Percentiles rank a stretch among this genome's conserved stretches.
phyloP scores from a whole-genome alignment of 2,888 invertebrate species.

The Ectemnius lituratus region DNA sequence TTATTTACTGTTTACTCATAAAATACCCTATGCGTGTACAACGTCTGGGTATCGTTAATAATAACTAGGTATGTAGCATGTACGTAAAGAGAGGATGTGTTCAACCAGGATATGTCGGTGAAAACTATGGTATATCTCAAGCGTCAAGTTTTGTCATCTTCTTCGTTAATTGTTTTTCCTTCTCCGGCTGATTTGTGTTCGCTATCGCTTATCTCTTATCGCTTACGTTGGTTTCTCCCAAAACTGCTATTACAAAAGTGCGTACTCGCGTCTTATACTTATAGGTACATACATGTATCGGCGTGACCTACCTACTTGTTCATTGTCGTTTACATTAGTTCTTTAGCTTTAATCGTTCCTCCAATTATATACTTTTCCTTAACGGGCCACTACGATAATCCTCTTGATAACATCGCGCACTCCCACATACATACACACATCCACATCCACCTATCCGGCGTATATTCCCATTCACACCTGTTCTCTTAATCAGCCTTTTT shows the following conservation, averaged over 20 bases:
- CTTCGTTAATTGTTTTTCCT: constrained; percentile 29
- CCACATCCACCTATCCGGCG: constrained; percentile 13
- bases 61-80: constrained; percentile 74
- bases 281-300: constrained; percentile 61
- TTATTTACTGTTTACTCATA: constrained; percentile 70
- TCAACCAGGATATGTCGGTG: constrained; percentile 77
- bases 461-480: neutral
- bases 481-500: too few species aligned
- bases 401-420: constrained; percentile 31
- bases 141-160: constrained; percentile 65
- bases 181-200: constrained; percentile 20
- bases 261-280: constrained; percentile 56
- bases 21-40: constrained; percentile 72
- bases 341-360: constrained; percentile 48
- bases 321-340: constrained; percentile 63
- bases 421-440: constrained; percentile 23
- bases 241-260: constrained; percentile 71
- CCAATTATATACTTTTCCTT: constrained; percentile 45
- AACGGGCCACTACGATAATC: constrained; percentile 55
- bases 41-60: constrained; percentile 66
- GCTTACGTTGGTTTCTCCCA: constrained; percentile 35
- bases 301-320: constrained; percentile 65
- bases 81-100: constrained; percentile 74
- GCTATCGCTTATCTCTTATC: constrained; percentile 32
- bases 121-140: constrained; percentile 73